phyloP scores from a whole-genome alignment of 2,797 vertebrate species.

The Hipposideros larvatus region DNA sequence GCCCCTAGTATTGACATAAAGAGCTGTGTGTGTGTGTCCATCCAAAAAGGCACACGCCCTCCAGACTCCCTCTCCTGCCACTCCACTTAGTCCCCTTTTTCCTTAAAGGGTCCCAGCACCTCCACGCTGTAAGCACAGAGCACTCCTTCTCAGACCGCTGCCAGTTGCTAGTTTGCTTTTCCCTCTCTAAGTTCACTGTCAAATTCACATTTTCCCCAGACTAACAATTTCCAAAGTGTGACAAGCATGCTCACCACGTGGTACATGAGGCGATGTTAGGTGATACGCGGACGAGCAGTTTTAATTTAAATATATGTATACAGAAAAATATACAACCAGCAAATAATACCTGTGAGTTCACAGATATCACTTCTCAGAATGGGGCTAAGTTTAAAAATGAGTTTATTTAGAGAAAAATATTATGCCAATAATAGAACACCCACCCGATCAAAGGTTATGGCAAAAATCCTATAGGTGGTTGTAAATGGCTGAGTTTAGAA shows the following conservation, averaged over 20 bases:
- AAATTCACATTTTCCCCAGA: background rate
- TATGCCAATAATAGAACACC: background rate
- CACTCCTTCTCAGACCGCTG: background rate
- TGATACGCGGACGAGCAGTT: accelerated
- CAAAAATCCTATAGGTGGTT: background rate
- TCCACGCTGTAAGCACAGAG: background rate
- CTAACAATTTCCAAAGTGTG: background rate
- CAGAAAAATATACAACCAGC: accelerated
- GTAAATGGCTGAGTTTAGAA: background rate
- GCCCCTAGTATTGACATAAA: background rate
- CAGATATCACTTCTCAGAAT: background rate
- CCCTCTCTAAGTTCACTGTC: background rate
- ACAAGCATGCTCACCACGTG: background rate
- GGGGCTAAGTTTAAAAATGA: background rate
- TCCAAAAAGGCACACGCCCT: background rate
- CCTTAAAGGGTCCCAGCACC: background rate
- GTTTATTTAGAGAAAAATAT: slow-evolving; percentile 16
- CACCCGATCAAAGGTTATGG: background rate
- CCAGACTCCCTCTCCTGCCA: background rate
- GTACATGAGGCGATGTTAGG: background rate
- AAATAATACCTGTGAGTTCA: slow-evolving; percentile 22
- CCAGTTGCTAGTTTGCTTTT: background rate
- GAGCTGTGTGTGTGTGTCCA: background rate
- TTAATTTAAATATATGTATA: background rate
- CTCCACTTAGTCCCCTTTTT: background rate